Evolutionary conservation across 2,113 vertebrate genomes (phyloP), one percentile per base, ranked within the genome.

Genomic region (Holacanthus passer): DNA sequence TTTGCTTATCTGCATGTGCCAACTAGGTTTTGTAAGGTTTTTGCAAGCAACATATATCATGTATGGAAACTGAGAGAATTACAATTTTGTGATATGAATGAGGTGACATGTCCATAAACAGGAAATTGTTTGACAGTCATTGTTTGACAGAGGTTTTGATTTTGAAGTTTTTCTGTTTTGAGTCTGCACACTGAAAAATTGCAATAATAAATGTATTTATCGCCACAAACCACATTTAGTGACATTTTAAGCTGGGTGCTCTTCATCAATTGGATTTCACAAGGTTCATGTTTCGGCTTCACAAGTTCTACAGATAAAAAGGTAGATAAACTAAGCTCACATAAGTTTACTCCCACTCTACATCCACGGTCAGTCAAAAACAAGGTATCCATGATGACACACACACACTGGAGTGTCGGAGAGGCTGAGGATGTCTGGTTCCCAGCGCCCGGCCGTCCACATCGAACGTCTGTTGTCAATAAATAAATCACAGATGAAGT

Each of bases 401-500:
- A 64, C 73, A 56, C 77, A 37, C 56, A 31, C 50, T 2, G 2
- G 45, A 79, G 62, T 7, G 1, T 50, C 19, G 47, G 11, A 69
- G 48, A 55, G 64, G 29, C 70, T n/a, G 29, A 59, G 24, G 29
- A 41, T 79, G 77, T 39, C 14, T 64, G 68, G 69, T 89, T 92
- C 82, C 89, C 89, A 85, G 72, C 59, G 67, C 55, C 79, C 73
- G 66, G 31, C 7, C 56, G 67, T 37, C 0, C 93, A 94, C 92
- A 85, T 89, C 93, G 94, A 93, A 93, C 86, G 93, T 94, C 88
- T 94, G 94, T 93, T 95, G 92, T 88, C 94, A 86, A 96, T 96
- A 96, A 89, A 96, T 97, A 96, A 96, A 96, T 97, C 96, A 97
- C 77, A 74, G 67, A 89, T 96, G 96, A 83, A 95, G 96, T 95